Conservation (phyloP, 2,113 vertebrate genomes). For the Cephalopholis sonnerati region DNA sequence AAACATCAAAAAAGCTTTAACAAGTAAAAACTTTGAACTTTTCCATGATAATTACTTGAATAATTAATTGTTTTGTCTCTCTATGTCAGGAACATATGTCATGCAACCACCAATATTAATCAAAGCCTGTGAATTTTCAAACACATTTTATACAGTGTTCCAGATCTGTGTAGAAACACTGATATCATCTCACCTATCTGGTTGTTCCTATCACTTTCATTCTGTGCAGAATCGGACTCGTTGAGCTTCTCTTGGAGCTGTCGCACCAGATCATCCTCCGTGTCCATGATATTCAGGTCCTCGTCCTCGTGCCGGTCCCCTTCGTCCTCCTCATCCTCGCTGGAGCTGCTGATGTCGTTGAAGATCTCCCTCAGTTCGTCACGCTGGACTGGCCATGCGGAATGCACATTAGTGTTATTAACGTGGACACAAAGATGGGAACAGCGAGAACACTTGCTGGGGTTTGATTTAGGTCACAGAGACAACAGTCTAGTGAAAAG, state of each 20-base stretch:
- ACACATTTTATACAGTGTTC: not conserved
- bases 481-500: not conserved
- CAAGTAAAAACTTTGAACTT: too few species aligned
- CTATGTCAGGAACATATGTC: too few species aligned
- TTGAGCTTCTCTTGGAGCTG: conserved; percentile 89
- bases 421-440: conserved; percentile 25
- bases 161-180: not conserved
- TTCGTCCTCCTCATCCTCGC: conserved; percentile 93
- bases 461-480: conserved; percentile 11
- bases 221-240: conserved; percentile 85
- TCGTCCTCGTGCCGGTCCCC: conserved; percentile 91
- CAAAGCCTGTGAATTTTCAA: not conserved
- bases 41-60: too few species aligned
- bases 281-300: conserved; percentile 94
- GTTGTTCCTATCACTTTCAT: conserved; percentile 86
- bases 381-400: conserved; percentile 78
- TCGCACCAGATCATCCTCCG: conserved; percentile 90
- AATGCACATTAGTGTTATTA: conserved; percentile 19
- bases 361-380: conserved; percentile 90
- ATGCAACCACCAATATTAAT: not conserved
- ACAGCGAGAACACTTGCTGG: not conserved
- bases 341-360: conserved; percentile 92
- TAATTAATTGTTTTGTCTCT: too few species aligned
- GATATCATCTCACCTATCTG: conserved; percentile 86
- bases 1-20: too few species aligned